phyloP scores from a whole-genome alignment of 2,888 invertebrate genomes.

The Phengaris alcon region DNA sequence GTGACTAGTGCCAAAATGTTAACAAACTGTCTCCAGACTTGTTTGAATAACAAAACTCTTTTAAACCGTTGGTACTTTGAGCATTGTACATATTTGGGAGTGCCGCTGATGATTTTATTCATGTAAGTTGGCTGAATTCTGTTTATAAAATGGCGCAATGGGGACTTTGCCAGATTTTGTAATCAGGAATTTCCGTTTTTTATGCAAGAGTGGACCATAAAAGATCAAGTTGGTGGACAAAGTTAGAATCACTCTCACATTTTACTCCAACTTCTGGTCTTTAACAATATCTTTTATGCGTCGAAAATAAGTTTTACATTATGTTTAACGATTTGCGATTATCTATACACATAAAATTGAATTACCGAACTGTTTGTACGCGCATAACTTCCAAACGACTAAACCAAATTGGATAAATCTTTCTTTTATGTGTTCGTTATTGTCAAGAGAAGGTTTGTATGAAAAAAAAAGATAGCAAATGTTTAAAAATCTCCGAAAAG shows the following conservation, averaged over 20 bases:
- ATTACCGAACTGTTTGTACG: no score
- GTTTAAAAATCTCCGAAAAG: no score
- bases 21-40: constrained; percentile 32
- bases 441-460: no score
- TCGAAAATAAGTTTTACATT: neutral
- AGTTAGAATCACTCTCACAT: neutral
- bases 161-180: constrained; percentile 18
- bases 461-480: no score
- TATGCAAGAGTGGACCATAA: constrained; percentile 11
- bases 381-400: no score
- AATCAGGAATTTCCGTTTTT: constrained; percentile 18
- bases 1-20: constrained; percentile 31
- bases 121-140: constrained; percentile 20
- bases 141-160: constrained; percentile 20
- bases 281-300: neutral
- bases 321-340: no score
- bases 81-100: constrained; percentile 30
- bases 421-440: no score
- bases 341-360: no score
- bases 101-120: constrained; percentile 32
- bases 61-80: constrained; percentile 28
- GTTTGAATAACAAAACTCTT: constrained; percentile 35
- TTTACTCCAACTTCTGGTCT: neutral
- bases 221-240: constrained; percentile 9
- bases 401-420: no score